These are phyloP conservation scores for Tinamus major DNA, from an alignment of 2,797 vertebrate genomes.

Conservation along the genomic window DNA sequence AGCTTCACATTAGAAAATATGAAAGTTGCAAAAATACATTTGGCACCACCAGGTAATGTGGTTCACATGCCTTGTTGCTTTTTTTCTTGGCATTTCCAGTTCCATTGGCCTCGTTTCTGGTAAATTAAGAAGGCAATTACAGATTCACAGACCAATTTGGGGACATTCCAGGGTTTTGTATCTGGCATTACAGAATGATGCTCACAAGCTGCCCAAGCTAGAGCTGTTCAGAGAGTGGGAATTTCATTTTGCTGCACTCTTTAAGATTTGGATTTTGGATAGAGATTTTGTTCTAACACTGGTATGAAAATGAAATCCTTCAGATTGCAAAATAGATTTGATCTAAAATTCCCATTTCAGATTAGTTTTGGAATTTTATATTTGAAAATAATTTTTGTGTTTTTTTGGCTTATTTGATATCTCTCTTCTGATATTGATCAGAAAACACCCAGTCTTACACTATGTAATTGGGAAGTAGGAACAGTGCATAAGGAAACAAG, in stretches of 20 bases:
- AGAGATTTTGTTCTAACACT: neutral
- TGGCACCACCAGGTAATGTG: neutral
- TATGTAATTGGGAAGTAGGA: accelerated
- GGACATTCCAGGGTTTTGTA: slow-evolving; percentile 7
- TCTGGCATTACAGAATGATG: slow-evolving; percentile 23
- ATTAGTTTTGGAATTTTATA: neutral
- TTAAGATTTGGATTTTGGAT: neutral
- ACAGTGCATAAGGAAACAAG: neutral
- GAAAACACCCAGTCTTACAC: neutral
- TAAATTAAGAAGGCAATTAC: slow-evolving; percentile 52
- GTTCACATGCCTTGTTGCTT: neutral
- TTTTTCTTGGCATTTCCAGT: neutral
- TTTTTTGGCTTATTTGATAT: neutral
- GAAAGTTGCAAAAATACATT: neutral
- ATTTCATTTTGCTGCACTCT: neutral
- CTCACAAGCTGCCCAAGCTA: neutral
- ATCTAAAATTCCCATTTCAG: neutral
- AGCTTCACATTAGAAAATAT: neutral
- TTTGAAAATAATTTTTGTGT: neutral
- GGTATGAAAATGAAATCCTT: neutral
- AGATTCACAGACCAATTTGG: slow-evolving; percentile 5
- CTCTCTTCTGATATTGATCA: neutral
- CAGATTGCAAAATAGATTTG: neutral
- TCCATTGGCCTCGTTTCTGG: slow-evolving; percentile 12
- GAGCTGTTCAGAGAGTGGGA: neutral